Conservation (phyloP, 2,888 invertebrate species). For the Pristionchus mayeri region DNA sequence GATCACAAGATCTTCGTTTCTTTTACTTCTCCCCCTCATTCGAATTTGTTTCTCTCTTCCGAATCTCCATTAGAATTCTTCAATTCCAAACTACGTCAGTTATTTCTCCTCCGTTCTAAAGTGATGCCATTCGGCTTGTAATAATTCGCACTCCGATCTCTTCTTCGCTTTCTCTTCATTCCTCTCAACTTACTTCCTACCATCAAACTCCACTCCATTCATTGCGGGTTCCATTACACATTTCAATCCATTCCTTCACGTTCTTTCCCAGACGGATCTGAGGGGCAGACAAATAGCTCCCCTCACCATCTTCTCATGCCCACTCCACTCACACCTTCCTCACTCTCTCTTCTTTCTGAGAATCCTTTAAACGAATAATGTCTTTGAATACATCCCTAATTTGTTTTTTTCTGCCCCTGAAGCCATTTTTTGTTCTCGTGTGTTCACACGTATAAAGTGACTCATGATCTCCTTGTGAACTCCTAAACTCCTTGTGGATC, state of each 20-base stretch:
- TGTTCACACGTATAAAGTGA: too few species aligned
- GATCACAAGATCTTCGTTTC: neutral
- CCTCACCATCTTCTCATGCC: neutral
- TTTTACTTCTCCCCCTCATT: neutral
- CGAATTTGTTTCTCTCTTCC: neutral
- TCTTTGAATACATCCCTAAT: too few species aligned
- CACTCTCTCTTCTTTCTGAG: neutral
- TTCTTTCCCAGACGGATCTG: neutral
- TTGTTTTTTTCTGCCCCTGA: too few species aligned
- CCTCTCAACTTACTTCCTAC: conserved; percentile 12
- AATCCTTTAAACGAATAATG: too few species aligned
- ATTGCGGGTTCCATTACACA: neutral
- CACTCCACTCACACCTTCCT: neutral
- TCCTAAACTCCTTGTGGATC: too few species aligned
- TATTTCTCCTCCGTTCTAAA: neutral
- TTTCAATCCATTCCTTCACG: neutral
- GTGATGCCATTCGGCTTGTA: conserved; percentile 5
- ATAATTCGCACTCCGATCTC: conserved; percentile 26
- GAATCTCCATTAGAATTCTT: neutral
- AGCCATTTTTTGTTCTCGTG: too few species aligned
- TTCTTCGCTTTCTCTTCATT: neutral
- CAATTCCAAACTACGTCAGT: neutral
- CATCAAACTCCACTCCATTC: conserved; percentile 1
- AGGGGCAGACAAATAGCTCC: conserved; percentile 17
- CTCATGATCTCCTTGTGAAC: too few species aligned